Conservation (phyloP, 2,888 invertebrate genomes). For the Phortica magna region DNA sequence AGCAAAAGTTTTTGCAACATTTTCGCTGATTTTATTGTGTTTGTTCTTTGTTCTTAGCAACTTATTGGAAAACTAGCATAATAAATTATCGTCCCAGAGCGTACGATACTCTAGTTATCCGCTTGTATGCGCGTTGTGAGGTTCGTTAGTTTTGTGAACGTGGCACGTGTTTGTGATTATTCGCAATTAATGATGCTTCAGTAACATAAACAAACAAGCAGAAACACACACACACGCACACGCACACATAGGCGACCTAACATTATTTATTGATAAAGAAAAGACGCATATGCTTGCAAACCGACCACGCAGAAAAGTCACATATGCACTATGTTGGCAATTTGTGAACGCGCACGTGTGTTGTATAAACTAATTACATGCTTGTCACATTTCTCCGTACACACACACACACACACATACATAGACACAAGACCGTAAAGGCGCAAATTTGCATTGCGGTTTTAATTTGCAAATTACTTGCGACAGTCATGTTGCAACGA, state of each 20-base stretch:
- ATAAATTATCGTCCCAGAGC: neutral
- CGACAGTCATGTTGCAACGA: constrained; percentile 43
- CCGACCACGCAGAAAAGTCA: no score
- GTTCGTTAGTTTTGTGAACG: neutral
- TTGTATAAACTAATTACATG: constrained; percentile 49
- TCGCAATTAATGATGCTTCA: constrained; percentile 19
- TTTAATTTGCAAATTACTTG: constrained; percentile 47
- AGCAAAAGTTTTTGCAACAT: neutral
- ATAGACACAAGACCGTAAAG: neutral
- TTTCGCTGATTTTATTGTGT: neutral
- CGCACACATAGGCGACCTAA: neutral
- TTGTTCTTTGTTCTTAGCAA: constrained; percentile 2
- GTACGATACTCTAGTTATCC: neutral
- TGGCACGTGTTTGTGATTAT: constrained; percentile 25
- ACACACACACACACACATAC: constrained; percentile 19
- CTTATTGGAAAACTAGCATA: neutral
- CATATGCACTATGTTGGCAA: no score
- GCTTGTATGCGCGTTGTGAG: neutral
- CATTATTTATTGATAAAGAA: neutral
- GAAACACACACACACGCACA: neutral
- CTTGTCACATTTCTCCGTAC: constrained; percentile 17
- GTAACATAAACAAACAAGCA: neutral
- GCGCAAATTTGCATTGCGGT: neutral
- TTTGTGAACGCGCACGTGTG: neutral
- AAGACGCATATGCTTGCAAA: no score